Base-by-base conservation (phyloP, 2,113 vertebrate species). In the Alouatta palliata region DNA sequence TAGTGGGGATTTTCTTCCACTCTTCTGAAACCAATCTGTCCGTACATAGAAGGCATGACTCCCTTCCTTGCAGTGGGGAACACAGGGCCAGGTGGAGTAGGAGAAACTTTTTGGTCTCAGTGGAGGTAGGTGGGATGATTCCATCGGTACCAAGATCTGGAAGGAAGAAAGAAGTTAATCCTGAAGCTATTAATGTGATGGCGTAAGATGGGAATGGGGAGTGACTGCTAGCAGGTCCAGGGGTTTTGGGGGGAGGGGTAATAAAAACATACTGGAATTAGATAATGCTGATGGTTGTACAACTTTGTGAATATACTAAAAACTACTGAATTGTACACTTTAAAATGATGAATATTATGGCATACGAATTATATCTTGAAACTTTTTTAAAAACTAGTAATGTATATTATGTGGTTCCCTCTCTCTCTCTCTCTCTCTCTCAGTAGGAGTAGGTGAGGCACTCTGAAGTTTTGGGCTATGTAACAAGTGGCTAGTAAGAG, bases 91-190 rank as follows among this genome's bases (percentile, higher is more conserved):
- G 76, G 66, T 52, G 70, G 66, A 71, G 20, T 0, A 8, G 77
- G 54, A 95, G 81, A 77, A 83, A 52, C 10, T 35, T 87, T 95
- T 49, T 93, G 92, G 87, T 91, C 96, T 99, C 98, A 99, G 96
- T 99, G 99, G 97, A 99, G 98, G 98, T 99, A 99, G 96, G 98
- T 99, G 90, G 99, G 98, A 89, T 98, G 98, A 94, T 98, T 99
- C 99, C 99, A 99, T 98, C 98, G 98, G 96, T 99, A 99, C 98
- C 99, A 99, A 25, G 99, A 98, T 97, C 99, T 99, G 96, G 76
- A 97, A 90, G 68, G 80, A 76, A 98, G 92, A 96, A 85, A 96
- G 64, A 71, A 75, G 54, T 89, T 85, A 88, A 6, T 61, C 1
- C 0, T 16, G 9, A 73, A 82, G 58, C 58, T 68, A 43, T 14